phyloP scores from a whole-genome alignment of 2,888 invertebrate genomes.

The Acleris sparsana region DNA sequence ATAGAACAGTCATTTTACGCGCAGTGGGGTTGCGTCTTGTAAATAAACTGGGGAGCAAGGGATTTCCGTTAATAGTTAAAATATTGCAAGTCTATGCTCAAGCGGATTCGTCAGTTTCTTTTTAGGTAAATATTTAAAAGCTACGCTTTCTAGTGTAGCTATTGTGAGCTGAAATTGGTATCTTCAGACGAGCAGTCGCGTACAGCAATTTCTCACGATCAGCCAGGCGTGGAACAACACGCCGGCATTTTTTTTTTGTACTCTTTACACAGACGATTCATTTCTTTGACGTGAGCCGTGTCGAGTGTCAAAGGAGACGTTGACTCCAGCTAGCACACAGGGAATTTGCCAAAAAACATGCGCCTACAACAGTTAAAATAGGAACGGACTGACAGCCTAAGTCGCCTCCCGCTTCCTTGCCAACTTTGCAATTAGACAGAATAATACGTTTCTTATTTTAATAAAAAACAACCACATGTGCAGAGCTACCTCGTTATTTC shows the following conservation, averaged over 20 bases:
- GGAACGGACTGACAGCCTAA: slow-evolving; percentile 72
- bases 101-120: background rate
- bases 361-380: slow-evolving; percentile 66
- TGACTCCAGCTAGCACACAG: slow-evolving; percentile 69
- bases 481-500: slow-evolving; percentile 47
- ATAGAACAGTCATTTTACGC: slow-evolving; percentile 31
- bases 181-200: slow-evolving; percentile 44
- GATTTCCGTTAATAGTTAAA: background rate
- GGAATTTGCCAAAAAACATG: slow-evolving; percentile 73
- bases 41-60: background rate
- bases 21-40: slow-evolving; percentile 12
- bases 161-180: slow-evolving; percentile 25
- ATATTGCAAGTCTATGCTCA: background rate
- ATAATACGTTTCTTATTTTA: slow-evolving; percentile 56
- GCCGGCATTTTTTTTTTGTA: slow-evolving; percentile 60
- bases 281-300: slow-evolving; percentile 62
- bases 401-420: slow-evolving; percentile 72
- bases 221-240: slow-evolving; percentile 60
- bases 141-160: slow-evolving; percentile 22
- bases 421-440: slow-evolving; percentile 80
- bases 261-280: slow-evolving; percentile 55
- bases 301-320: slow-evolving; percentile 75
- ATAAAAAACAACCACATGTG: slow-evolving; percentile 59
- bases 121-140: slow-evolving; percentile 18
- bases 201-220: slow-evolving; percentile 60